A percentile compares a stretch with the other conserved stretches of the same genome.
These are phyloP conservation scores for Megalopta genalis DNA, from an alignment of 1,140 invertebrate genomes.

Conservation along the genomic window DNA sequence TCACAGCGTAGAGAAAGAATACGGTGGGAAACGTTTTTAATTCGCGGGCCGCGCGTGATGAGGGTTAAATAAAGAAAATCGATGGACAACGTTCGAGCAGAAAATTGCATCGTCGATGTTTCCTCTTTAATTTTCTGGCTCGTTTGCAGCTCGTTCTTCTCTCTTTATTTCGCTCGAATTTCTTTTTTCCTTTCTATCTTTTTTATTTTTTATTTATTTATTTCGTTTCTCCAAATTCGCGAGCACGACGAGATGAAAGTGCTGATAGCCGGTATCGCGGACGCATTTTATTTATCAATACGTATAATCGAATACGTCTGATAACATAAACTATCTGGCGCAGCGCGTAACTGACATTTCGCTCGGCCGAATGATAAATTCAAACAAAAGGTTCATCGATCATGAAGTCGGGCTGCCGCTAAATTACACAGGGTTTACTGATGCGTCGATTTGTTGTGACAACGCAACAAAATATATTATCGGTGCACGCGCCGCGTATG, in stretches of 20 bases:
- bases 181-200: no score
- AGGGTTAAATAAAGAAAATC: no score
- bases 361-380: slow-evolving; percentile 7
- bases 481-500: not conserved
- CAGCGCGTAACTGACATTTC: not conserved
- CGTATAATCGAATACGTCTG: not conserved
- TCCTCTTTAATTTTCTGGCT: no score
- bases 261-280: not conserved
- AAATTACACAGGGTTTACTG: slow-evolving; percentile 15
- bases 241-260: not conserved
- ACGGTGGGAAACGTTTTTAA: no score
- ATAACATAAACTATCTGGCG: not conserved
- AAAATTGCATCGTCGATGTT: no score
- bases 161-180: no score
- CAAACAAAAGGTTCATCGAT: slow-evolving; percentile 14
- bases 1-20: no score
- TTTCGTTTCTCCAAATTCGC: not conserved
- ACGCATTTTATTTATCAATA: not conserved
- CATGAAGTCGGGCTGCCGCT: slow-evolving; percentile 1
- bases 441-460: slow-evolving; percentile 6
- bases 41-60: no score
- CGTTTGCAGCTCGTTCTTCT: no score
- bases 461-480: slow-evolving; percentile 22
- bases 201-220: not conserved
- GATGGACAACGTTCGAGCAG: no score